These are phyloP conservation scores for Crocidura indochinensis DNA, from an alignment of 2,797 vertebrate species.

Conservation along the genomic window DNA sequence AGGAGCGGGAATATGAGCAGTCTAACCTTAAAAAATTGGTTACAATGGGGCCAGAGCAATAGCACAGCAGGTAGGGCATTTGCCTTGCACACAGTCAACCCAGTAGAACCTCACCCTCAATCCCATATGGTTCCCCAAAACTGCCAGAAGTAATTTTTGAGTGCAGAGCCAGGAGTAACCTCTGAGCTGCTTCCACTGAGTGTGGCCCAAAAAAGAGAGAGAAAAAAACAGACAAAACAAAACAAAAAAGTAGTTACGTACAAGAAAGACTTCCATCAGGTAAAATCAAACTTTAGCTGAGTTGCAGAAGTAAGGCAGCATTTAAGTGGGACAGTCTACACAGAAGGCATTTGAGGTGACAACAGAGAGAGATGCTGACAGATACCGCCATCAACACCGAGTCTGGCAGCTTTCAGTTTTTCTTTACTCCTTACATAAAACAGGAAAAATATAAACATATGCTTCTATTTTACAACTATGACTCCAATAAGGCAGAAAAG, in stretches of 20 bases:
- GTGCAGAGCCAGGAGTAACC: too few relatives aligned
- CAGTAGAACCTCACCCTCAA: too few relatives aligned
- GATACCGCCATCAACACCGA: neutral
- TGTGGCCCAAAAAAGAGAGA: too few relatives aligned
- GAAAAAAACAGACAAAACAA: too few relatives aligned
- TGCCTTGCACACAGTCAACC: too few relatives aligned
- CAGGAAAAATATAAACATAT: neutral
- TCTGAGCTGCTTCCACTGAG: too few relatives aligned
- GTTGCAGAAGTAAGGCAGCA: neutral
- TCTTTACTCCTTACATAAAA: neutral
- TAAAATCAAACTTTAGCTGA: slow-evolving; percentile 28
- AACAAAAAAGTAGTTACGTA: too few relatives aligned
- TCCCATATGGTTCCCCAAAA: too few relatives aligned
- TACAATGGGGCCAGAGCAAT: too few relatives aligned
- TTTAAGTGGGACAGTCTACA: slow-evolving; percentile 4
- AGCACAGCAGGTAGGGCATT: too few relatives aligned
- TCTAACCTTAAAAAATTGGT: neutral
- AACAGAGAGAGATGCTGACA: slow-evolving; percentile 21
- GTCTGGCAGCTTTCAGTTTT: neutral
- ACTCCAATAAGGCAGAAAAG: neutral
- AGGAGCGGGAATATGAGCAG: neutral
- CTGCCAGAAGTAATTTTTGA: too few relatives aligned
- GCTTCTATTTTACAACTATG: neutral
- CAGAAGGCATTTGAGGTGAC: neutral
- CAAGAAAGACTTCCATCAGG: slow-evolving; percentile 11